Evolutionary conservation across 2,888 invertebrate species (phyloP).

Genomic region (Teinopalpus imperialis): DNA sequence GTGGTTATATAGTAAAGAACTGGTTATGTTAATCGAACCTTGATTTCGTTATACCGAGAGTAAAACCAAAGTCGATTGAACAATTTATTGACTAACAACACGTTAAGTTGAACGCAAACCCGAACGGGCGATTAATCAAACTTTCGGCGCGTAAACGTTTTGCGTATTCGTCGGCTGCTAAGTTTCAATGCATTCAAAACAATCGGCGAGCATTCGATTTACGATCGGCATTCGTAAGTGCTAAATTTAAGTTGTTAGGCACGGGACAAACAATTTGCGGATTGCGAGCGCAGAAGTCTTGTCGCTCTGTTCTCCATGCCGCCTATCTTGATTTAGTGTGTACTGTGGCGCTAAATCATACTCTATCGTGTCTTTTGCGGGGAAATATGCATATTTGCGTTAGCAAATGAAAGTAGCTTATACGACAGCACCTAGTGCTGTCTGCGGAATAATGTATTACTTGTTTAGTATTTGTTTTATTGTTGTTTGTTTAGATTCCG

Average conservation of each 20-base stretch:
- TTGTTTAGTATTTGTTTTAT: constrained; percentile 19
- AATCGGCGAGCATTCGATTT: constrained; percentile 70
- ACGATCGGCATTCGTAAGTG: constrained; percentile 73
- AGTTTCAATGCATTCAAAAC: constrained; percentile 72
- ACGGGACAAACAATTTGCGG: constrained; percentile 77
- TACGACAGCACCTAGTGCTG: constrained; percentile 9
- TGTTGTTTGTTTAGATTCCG: constrained; percentile 1
- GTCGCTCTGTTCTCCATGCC: constrained; percentile 56
- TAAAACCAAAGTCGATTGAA: constrained; percentile 39
- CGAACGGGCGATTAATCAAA: constrained; percentile 60
- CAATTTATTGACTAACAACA: constrained; percentile 45
- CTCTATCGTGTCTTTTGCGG: constrained; percentile 29
- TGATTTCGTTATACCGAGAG: constrained; percentile 35
- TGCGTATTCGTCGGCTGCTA: constrained; percentile 56
- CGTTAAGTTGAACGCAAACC: constrained; percentile 44
- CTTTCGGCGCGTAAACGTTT: constrained; percentile 48
- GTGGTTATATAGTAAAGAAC: constrained; percentile 33
- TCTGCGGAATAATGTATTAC: constrained; percentile 10
- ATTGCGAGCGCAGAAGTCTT: constrained; percentile 68
- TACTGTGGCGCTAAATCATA: constrained; percentile 69
- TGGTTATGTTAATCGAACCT: constrained; percentile 37
- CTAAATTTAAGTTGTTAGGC: constrained; percentile 79
- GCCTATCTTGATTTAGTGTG: constrained; percentile 73
- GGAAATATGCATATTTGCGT: constrained; percentile 30
- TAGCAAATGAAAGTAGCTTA: constrained; percentile 19